Base-by-base conservation (phyloP, 2,888 invertebrate species). In the Himalopsyche japonica region DNA sequence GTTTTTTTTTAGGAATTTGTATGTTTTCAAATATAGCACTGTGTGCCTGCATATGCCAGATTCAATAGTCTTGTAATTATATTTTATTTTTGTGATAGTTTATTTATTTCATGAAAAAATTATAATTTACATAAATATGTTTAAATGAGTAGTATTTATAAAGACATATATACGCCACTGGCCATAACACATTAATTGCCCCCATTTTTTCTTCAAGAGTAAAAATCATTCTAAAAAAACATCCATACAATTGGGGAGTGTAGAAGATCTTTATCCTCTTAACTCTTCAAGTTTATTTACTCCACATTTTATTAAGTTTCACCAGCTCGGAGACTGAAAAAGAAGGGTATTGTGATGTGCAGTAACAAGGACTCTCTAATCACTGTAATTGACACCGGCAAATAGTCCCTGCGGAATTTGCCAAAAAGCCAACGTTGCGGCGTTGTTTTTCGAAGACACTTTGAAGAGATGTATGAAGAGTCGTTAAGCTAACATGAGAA, bases 271-370 rank as follows among this genome's bases (percentile, higher is more conserved):
- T 84, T 82, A 82, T 84, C 82, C 64, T 82, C 79, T 49, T 24
- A 8, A 18, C 82, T 77, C 85, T 82, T 80, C 81, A 81, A 77
- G 43, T 85, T 80, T 85, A 85, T 82, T 85, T 85, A 80, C 85
- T 85, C 48, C 78, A 77, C 78, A 48, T 80, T 82, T 85, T 82
- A 84, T 84, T 81, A 82, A 82, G 84, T 84, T 81, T 48, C 76
- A 43, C 81, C 43, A 57, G 57, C 78, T 57, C 49, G 32, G 32
- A 8, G 18, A 76, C 47, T 48, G n/a, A 77, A 47, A 76, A 27
- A 27, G 76, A 57, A 70, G 82, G 82, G 79, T 43, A 43, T 24
- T 76, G 77, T 47, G 48, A 82, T 48, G 49, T 48, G 49, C 82
- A n/a, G 37, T 78, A 48, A 48, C 76, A 77, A 76, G 47, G 34